Evolutionary conservation across 2,888 invertebrate species (phyloP).

Genomic region (Pardosa pseudoannulata): DNA sequence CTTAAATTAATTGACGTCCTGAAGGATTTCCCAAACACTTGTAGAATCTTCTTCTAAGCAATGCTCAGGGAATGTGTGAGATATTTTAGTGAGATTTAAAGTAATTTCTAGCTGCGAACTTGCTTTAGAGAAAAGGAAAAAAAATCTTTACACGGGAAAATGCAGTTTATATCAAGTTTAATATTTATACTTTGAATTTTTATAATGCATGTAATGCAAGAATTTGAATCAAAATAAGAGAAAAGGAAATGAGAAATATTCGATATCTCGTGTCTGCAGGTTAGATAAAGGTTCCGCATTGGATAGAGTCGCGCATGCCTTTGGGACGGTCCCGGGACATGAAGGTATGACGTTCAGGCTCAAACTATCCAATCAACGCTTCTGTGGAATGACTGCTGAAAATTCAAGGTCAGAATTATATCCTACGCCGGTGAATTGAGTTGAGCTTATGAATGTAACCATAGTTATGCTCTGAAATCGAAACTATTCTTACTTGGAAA

Average conservation of each 20-base stretch:
- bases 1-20: no score
- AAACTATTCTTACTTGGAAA: background rate
- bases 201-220: no score
- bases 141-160: no score
- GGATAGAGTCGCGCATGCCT: background rate
- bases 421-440: background rate
- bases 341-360: background rate
- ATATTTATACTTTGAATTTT: no score
- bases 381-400: background rate
- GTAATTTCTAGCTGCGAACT: no score
- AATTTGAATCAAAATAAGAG: no score
- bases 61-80: no score
- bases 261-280: background rate
- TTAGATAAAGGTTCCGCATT: background rate
- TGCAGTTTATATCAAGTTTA: no score
- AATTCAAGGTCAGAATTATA: constrained; percentile 3
- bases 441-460: background rate
- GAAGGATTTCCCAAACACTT: no score
- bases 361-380: background rate
- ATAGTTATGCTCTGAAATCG: background rate
- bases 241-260: background rate
- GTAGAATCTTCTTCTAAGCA: no score
- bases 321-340: background rate
- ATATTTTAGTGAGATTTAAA: no score
- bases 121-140: no score